Conservation (phyloP, 2,113 vertebrate species). For the Rattus rattus region DNA sequence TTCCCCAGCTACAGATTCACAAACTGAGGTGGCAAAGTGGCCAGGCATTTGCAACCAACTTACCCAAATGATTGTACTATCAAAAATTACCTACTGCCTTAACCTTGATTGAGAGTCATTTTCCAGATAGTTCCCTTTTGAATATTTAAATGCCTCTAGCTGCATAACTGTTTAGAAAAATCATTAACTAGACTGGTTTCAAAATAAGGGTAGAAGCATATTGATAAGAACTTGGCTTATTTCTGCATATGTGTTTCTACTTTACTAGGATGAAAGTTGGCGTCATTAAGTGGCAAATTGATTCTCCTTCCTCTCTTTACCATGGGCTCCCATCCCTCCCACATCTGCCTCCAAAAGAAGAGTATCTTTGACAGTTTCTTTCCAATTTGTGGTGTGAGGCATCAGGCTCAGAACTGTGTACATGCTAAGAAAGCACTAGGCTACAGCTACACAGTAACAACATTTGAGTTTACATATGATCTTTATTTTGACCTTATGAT, state of each 20-base stretch:
- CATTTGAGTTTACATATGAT: background rate
- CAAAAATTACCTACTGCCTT: conserved; percentile 43
- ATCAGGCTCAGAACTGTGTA: background rate
- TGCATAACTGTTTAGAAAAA: conserved; percentile 38
- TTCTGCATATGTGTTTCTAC: conserved; percentile 25
- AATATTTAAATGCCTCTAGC: conserved; percentile 17
- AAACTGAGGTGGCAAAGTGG: conserved; percentile 51
- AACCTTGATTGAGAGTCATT: conserved; percentile 22
- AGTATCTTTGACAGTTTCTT: background rate
- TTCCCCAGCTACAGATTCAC: conserved; percentile 30
- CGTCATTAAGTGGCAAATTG: background rate
- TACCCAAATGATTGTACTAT: background rate
- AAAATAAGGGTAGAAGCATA: background rate
- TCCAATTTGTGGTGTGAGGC: background rate
- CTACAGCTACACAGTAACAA: background rate
- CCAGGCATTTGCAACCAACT: conserved; percentile 17
- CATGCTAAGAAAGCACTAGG: background rate
- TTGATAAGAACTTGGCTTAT: background rate
- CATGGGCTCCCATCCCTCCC: background rate
- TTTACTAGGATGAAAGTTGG: background rate
- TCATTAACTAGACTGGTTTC: background rate
- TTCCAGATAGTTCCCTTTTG: background rate
- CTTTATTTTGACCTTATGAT: background rate
- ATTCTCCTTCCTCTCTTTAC: background rate
- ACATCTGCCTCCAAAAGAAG: background rate